These are phyloP conservation scores for Boloria selene DNA, from an alignment of 2,888 invertebrate genomes.

Conservation along the genomic window DNA sequence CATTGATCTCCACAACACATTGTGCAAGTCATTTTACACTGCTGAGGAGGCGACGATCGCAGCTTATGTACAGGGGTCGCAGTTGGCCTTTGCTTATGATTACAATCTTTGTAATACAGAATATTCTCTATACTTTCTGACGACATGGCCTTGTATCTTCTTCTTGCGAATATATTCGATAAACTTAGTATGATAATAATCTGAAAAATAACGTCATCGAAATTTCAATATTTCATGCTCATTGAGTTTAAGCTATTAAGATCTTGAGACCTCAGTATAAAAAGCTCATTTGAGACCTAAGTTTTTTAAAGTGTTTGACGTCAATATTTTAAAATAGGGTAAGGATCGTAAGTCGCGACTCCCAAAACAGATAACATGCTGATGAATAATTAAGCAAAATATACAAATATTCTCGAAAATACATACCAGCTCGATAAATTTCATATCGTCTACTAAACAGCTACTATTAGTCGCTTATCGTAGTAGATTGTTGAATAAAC, in stretches of 20 bases:
- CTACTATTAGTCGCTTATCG: constrained; percentile 18
- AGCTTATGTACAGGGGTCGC: constrained; percentile 3
- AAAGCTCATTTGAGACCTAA: no score
- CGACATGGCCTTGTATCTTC: constrained; percentile 42
- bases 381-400: no score
- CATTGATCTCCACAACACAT: constrained; percentile 67
- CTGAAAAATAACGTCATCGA: constrained; percentile 49
- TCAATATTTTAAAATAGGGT: no score
- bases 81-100: constrained; percentile 47
- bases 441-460: constrained; percentile 24
- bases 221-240: background rate
- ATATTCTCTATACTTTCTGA: constrained; percentile 73
- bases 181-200: constrained; percentile 54
- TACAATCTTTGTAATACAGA: constrained; percentile 68
- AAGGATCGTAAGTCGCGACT: no score
- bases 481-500: background rate
- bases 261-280: no score
- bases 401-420: no score
- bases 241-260: no score
- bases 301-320: no score
- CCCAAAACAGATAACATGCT: no score
- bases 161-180: constrained; percentile 47
- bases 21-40: constrained; percentile 65
- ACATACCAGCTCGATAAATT: constrained; percentile 25
- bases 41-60: background rate